phyloP scores from a whole-genome alignment of 2,797 vertebrate genomes.

The Chanos chanos region DNA sequence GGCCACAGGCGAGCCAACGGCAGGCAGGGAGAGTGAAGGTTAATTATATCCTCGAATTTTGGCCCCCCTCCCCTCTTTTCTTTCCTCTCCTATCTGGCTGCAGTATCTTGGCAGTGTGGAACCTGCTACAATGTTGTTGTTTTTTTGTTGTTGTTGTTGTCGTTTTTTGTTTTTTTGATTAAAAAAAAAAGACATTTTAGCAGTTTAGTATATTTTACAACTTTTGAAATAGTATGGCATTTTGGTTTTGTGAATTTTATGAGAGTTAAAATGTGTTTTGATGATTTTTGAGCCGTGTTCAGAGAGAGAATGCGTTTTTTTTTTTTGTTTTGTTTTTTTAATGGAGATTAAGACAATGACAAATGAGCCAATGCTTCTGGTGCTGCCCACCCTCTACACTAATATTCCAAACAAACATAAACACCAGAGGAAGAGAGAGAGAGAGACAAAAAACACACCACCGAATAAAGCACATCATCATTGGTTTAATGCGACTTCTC shows the following conservation, averaged over 20 bases:
- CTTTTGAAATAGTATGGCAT: no score
- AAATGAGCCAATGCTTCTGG: conserved; percentile 14
- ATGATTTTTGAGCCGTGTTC: no score
- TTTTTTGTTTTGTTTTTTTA: no score
- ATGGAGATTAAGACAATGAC: neutral
- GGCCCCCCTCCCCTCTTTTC: conserved; percentile 73
- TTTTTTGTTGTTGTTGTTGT: no score
- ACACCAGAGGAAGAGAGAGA: conserved; percentile 4
- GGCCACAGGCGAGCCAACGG: conserved; percentile 77
- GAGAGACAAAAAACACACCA: conserved; percentile 29
- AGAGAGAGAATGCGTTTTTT: no score
- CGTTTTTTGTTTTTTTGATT: no score
- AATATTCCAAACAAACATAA: neutral
- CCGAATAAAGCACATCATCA: conserved; percentile 63
- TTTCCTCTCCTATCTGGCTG: conserved; percentile 76
- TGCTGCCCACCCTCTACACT: conserved; percentile 4
- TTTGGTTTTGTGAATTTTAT: neutral
- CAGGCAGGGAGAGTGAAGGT: conserved; percentile 89
- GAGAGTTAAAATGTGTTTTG: no score
- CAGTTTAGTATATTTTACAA: no score
- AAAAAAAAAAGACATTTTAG: no score
- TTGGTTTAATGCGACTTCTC: conserved; percentile 85
- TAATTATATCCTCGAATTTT: conserved; percentile 94
- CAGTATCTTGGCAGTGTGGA: conserved; percentile 67
- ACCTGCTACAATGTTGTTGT: conserved; percentile 42